Conservation (phyloP, 2,797 vertebrate genomes). For the Labeo calbasu region DNA sequence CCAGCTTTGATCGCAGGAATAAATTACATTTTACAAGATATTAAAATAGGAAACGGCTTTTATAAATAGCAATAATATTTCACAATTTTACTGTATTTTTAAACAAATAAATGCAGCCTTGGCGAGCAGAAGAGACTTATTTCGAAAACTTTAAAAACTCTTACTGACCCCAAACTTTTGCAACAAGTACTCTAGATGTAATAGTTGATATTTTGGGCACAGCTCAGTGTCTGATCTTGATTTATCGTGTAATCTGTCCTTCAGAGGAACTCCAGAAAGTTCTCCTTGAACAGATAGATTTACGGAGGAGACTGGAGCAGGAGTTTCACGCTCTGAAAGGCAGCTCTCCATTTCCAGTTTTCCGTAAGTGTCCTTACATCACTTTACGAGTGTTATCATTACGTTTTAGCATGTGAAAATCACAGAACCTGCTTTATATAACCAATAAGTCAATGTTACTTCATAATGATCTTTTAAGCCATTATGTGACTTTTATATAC, state of each 20-base stretch:
- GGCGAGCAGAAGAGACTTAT: not conserved
- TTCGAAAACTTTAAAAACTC: not conserved
- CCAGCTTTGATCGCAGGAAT: not conserved
- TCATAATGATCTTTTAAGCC: not conserved
- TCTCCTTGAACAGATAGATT: conserved; percentile 96
- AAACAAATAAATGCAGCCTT: not conserved
- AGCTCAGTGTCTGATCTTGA: conserved; percentile 2
- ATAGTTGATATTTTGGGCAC: not conserved
- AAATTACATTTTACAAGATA: not conserved
- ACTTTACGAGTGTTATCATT: not conserved
- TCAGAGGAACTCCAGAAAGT: conserved; percentile 99
- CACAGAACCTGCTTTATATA: conserved; percentile 8
- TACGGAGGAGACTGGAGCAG: conserved; percentile 94
- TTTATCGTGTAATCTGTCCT: conserved; percentile 40
- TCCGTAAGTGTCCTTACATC: conserved; percentile 86
- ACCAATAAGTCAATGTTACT: not conserved
- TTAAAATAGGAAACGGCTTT: not conserved
- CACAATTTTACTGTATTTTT: not conserved
- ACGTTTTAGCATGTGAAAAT: not conserved
- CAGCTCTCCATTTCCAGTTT: conserved; percentile 92
- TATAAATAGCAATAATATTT: not conserved
- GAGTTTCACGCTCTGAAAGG: conserved; percentile 98
- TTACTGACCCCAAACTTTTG: not conserved
- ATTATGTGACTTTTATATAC: too few species aligned
- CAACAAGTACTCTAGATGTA: not conserved